Percentiles rank a stretch among this genome's conserved stretches.
Conservation (phyloP, 2,888 invertebrate genomes). For the Saturnia japonica region DNA sequence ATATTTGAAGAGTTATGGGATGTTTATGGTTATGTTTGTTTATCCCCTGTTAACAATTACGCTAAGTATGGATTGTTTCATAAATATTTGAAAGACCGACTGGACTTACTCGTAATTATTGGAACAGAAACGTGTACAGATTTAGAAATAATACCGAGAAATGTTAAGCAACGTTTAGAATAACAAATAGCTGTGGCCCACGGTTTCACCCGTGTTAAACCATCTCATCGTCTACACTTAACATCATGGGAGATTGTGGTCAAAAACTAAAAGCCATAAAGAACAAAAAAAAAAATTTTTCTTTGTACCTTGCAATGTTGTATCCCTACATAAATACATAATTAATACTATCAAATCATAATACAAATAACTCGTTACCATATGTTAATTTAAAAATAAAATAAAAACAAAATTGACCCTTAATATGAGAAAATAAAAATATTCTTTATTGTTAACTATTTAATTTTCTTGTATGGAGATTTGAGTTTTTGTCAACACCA, state of each 20-base stretch:
- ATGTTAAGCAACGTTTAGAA: neutral
- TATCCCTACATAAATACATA: neutral
- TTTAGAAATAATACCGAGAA: neutral
- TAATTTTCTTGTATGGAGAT: neutral
- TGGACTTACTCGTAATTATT: neutral
- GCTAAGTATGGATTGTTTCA: neutral
- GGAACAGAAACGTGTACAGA: neutral
- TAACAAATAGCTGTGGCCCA: no score
- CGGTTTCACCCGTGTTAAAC: no score
- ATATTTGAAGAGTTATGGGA: neutral
- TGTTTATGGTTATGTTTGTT: slow-evolving; percentile 1
- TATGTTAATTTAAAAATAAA: neutral
- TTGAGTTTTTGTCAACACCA: no score
- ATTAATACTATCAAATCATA: neutral
- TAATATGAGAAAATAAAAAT: neutral
- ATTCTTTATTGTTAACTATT: neutral
- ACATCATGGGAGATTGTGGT: no score
- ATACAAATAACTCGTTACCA: neutral
- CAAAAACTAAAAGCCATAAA: no score
- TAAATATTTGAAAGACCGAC: neutral
- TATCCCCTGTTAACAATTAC: slow-evolving; percentile 4
- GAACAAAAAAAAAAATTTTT: no score
- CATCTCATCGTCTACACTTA: no score
- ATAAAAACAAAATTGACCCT: neutral
- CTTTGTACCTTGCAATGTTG: neutral